A percentile compares a stretch with the other conserved stretches of the same genome.
phyloP scores from a whole-genome alignment of 2,888 invertebrate genomes.

The Noctua pronuba region DNA sequence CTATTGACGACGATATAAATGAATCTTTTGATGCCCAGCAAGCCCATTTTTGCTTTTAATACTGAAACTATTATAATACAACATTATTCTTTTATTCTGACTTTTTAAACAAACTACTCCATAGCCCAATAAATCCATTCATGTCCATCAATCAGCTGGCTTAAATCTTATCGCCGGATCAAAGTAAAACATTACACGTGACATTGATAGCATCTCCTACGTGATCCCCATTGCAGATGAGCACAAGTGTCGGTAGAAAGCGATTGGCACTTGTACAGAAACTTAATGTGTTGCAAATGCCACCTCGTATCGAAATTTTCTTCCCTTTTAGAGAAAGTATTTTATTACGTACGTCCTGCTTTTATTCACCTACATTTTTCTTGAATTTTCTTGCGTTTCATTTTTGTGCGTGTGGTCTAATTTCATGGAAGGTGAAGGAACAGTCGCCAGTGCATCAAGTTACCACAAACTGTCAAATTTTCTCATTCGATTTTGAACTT shows the following conservation, averaged over 20 bases:
- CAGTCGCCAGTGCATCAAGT: too few relatives aligned
- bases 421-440: neutral
- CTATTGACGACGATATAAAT: too few relatives aligned
- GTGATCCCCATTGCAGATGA: constrained; percentile 62
- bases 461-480: too few relatives aligned
- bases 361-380: constrained; percentile 46
- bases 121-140: neutral
- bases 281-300: constrained; percentile 63
- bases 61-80: neutral
- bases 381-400: constrained; percentile 25
- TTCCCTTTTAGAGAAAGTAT: constrained; percentile 66
- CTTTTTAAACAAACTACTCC: neutral
- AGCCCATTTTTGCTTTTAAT: neutral
- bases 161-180: constrained; percentile 39
- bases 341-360: constrained; percentile 55
- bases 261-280: constrained; percentile 64
- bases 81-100: neutral
- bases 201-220: constrained; percentile 53
- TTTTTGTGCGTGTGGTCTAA: constrained; percentile 5
- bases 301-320: constrained; percentile 58
- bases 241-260: constrained; percentile 67
- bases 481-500: too few relatives aligned
- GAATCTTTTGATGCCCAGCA: neutral
- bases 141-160: constrained; percentile 14
- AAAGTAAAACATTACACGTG: constrained; percentile 49